Evolutionary conservation across 2,113 vertebrate genomes (phyloP), one percentile per base, ranked within the genome.

Genomic region (Petrocephalus zakoni): DNA sequence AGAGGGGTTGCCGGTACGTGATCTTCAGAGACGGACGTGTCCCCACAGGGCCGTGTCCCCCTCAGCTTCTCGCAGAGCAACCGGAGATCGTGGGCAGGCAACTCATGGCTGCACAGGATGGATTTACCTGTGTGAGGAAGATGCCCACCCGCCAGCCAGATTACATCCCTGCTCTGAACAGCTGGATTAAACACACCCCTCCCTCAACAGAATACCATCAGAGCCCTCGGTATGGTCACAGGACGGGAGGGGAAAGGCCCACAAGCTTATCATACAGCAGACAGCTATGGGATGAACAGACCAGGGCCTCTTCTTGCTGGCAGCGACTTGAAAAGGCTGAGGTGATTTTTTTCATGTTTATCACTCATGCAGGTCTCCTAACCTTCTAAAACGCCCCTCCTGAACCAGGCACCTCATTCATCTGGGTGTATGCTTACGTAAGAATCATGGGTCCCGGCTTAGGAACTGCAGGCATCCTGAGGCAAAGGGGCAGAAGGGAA

Each of bases 21-120:
- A n/a, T n/a, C n/a, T 42, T 42, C 42, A 42, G 42, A 3, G 42
- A 42, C 42, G 3, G 42, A 42, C 42, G n/a, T 29, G n/a, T 84
- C 87, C 81, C 51, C 15, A 87, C 72, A 78, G 56, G 88, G 88
- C 83, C 91, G 89, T 29, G 89, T 91, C 87, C 95, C 96, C 93
- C 97, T 94, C 75, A 99, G 92, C 4, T 93, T 97, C 94, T 99
- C 98, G 89, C 98, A 99, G 78, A 99, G 95, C 0, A 90, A 95
- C 90, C 96, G 95, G 92, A 99, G 95, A 91, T 99, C 96, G 92
- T 97, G 97, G 21, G 95, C 94, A 89, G 97, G 97, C 55, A 99
- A 94, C 90, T 97, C 97, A 89, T 96, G 96, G 92, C 98, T 99
- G 92, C 97, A 99, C 85, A 98, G 91, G 91, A 99, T 92, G 1